Evolutionary conservation across 2,113 vertebrate species (phyloP), one percentile per base, ranked within the genome.

Genomic region (Todiramphus chloris): DNA sequence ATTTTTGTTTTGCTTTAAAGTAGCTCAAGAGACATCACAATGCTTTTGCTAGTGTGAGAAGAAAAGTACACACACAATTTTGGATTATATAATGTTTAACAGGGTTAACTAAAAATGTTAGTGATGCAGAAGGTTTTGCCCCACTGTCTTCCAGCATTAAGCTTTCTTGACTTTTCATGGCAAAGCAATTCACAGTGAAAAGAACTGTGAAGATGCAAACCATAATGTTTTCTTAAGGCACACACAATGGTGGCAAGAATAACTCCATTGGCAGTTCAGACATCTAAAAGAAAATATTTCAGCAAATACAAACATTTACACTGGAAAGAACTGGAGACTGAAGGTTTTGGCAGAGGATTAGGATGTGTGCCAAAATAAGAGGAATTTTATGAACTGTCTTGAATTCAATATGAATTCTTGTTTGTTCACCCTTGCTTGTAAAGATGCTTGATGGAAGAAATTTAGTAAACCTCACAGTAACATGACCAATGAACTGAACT

Each of bases 1-100:
- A 6, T 24, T 94, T 82, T 75, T 56, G 3, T 70, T 98, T 95
- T 94, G 25, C 81, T 96, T 92, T 90, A 91, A 95, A 95, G 75
- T 66, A 91, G 63, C 56, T 96, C 79, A 78, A 69, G 64, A 96
- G 62, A 91, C 30, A 82, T 82, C 77, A 87, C 33, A 85, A 88
- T 86, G 70, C 19, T 74, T 96, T 94, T 94, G 55, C 75, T 84
- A 50, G 35, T 16, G 13, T 60, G 20, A 81, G n/a, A 24, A 23
- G 13, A 90, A 94, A 95, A 78, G 20, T 68, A 10, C 44, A 92
- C 87, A 15, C 13, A 48, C 8, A 31, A 3, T 25, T 90, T 91
- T 79, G 87, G 16, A 13, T 56, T 76, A 56, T 43, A n/a, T 31
- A 68, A 46, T 5, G 1, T 69, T 81, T 74, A 85, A 69, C 4